Percentiles rank a stretch among this genome's conserved stretches.
Conservation (phyloP, 1,140 invertebrate species). For the Drosophila pectinifera region DNA sequence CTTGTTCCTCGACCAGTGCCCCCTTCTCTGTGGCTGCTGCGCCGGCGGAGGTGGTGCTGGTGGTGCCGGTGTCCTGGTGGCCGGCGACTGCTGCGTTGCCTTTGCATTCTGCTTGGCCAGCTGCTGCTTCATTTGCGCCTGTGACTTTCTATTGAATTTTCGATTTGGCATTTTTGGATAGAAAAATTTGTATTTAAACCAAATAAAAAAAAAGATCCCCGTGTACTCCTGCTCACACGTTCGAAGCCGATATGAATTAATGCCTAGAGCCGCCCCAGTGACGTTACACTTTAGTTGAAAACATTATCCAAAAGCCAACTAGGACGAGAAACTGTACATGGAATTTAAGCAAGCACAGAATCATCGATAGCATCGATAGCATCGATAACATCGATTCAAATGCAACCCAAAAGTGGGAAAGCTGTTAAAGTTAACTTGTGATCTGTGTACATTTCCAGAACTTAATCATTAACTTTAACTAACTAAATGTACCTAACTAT, state of each 20-base stretch:
- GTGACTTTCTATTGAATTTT: slow-evolving; percentile 2
- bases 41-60: neutral
- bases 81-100: no score
- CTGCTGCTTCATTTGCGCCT: slow-evolving; percentile 5
- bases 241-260: neutral
- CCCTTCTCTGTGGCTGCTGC: no score
- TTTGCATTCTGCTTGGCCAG: neutral
- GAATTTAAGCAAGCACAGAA: no score
- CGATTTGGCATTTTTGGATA: slow-evolving; percentile 13
- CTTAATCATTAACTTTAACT: no score
- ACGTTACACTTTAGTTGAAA: neutral
- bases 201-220: no score
- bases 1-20: neutral
- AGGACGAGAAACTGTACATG: no score
- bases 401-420: no score
- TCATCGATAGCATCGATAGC: no score
- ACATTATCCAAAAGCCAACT: neutral
- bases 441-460: no score
- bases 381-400: no score
- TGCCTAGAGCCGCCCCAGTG: neutral
- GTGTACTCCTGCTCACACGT: neutral
- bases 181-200: neutral
- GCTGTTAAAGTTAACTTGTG: no score
- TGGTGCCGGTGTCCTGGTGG: neutral
- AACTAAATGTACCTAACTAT: no score